phyloP scores from a whole-genome alignment of 2,888 invertebrate genomes.

The Tetanocera ferruginea region DNA sequence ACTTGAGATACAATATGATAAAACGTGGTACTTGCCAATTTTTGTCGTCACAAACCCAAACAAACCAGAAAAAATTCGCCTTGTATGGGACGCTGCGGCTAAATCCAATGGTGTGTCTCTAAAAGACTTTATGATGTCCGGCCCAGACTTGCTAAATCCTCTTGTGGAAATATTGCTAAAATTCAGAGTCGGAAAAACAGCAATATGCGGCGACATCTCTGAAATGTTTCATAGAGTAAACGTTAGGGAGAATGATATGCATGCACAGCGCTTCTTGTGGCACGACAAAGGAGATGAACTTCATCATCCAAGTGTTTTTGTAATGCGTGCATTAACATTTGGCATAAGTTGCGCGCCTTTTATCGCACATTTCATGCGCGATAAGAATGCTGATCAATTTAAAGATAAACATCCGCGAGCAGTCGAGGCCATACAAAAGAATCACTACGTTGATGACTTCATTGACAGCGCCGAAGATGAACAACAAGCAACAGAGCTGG shows the following conservation, averaged over 20 bases:
- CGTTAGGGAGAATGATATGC: too few relatives aligned
- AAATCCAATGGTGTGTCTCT: too few relatives aligned
- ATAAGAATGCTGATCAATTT: neutral
- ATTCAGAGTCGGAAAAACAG: slow-evolving; percentile 41
- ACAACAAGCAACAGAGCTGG: slow-evolving; percentile 29
- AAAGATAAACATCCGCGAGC: slow-evolving; percentile 26
- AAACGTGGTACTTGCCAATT: neutral
- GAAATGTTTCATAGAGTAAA: too few relatives aligned
- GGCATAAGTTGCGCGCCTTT: slow-evolving; percentile 39
- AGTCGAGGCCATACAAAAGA: slow-evolving; percentile 22
- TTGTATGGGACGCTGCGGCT: too few relatives aligned
- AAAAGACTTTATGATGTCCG: too few relatives aligned
- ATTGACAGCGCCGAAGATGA: slow-evolving; percentile 35
- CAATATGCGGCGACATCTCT: slow-evolving; percentile 44
- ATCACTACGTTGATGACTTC: slow-evolving; percentile 40
- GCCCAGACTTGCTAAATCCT: too few relatives aligned
- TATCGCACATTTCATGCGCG: slow-evolving; percentile 33
- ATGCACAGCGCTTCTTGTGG: too few relatives aligned
- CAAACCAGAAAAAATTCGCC: too few relatives aligned
- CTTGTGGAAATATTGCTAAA: slow-evolving; percentile 49
- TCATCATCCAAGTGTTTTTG: too few relatives aligned
- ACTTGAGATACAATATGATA: neutral
- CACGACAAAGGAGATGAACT: too few relatives aligned
- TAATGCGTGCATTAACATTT: too few relatives aligned
- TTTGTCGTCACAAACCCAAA: too few relatives aligned